A percentile compares a stretch with the other conserved stretches of the same genome.
phyloP scores from a whole-genome alignment of 1,140 invertebrate genomes.

The Phthorimaea operculella region DNA sequence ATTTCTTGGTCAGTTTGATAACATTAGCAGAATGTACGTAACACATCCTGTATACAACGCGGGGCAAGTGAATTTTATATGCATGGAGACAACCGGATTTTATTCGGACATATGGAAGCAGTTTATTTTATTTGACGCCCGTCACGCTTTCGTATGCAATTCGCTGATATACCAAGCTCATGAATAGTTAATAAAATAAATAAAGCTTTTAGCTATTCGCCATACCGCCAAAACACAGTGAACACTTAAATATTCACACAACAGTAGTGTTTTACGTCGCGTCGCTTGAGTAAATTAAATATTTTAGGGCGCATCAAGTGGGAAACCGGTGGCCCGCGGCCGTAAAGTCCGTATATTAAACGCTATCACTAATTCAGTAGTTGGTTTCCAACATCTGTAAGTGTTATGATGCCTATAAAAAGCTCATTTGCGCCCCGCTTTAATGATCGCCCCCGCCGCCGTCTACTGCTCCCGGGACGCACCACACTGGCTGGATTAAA shows the following conservation, averaged over 20 bases:
- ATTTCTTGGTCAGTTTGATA: no score
- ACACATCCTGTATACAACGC: conserved; percentile 31
- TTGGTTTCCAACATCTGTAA: conserved; percentile 40
- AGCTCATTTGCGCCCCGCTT: conserved; percentile 36
- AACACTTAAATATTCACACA: not conserved
- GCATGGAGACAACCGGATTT: conserved; percentile 35
- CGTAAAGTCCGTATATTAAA: conserved; percentile 40
- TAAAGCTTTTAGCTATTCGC: not conserved
- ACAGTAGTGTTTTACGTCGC: conserved; percentile 1
- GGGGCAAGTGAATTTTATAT: conserved; percentile 39
- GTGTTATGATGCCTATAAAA: conserved; percentile 48
- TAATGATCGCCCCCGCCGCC: conserved; percentile 36
- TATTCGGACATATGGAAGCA: conserved; percentile 33
- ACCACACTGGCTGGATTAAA: conserved; percentile 28
- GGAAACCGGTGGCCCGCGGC: conserved; percentile 22
- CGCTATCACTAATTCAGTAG: conserved; percentile 47
- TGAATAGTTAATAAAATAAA: not conserved
- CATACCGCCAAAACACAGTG: not conserved
- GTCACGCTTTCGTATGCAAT: conserved; percentile 6
- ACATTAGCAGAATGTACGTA: conserved; percentile 31
- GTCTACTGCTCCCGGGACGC: conserved; percentile 7
- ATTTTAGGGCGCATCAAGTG: conserved; percentile 27
- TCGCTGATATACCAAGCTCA: not conserved
- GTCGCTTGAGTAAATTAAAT: conserved; percentile 20
- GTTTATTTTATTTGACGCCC: conserved; percentile 22